Conservation (phyloP, 2,797 vertebrate species). For the Pangasius sanitwongsei region DNA sequence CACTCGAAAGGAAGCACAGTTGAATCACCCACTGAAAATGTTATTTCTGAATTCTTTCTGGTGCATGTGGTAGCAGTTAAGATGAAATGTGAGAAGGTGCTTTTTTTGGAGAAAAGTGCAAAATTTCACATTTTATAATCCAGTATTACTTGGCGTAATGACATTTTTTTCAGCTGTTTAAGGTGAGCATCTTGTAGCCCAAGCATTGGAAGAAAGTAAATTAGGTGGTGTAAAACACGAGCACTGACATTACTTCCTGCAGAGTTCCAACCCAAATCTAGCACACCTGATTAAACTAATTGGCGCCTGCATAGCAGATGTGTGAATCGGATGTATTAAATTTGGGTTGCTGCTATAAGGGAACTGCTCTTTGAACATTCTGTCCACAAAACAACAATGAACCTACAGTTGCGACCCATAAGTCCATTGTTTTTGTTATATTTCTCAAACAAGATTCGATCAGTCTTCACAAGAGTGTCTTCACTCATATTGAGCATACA, state of each 20-base stretch:
- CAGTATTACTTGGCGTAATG: no score
- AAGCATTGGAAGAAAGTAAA: neutral
- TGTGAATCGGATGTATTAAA: neutral
- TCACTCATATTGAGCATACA: neutral
- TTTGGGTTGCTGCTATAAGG: neutral
- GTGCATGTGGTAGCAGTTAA: neutral
- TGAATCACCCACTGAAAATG: neutral
- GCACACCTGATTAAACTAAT: neutral
- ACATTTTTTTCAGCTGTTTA: neutral
- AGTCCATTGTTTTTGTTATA: neutral
- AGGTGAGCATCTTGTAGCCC: neutral
- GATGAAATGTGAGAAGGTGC: neutral
- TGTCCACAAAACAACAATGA: neutral
- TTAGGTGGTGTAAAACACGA: neutral
- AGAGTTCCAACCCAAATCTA: neutral
- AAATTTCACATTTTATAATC: neutral
- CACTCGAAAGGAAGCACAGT: slow-evolving; percentile 7
- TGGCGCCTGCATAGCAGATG: neutral
- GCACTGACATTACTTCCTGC: neutral
- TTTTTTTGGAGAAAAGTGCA: neutral
- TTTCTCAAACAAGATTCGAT: neutral
- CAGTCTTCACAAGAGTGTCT: neutral
- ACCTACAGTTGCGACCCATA: neutral
- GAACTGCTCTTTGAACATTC: neutral
- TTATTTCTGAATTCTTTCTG: neutral